Base-by-base conservation (phyloP, 1,140 invertebrate genomes). In the Eumeta japonica region DNA sequence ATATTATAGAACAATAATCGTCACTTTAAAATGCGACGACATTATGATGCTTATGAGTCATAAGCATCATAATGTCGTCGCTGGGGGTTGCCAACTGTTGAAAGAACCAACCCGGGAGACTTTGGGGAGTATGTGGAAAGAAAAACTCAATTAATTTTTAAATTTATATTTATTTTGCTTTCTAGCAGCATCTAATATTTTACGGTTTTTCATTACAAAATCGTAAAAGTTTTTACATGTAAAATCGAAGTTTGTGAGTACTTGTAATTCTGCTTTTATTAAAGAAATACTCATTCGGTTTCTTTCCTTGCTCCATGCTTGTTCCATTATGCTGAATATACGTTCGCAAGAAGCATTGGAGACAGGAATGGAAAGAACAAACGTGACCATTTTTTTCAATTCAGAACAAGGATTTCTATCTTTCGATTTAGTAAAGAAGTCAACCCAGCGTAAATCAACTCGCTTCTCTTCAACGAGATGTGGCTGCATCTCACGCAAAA, bases 81-180 rank as follows among this genome's bases (percentile, higher is more conserved):
- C n/a, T n/a, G n/a, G n/a, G n/a, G n/a, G n/a, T n/a, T n/a, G n/a
- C n/a, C n/a, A n/a, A n/a, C n/a, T n/a, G n/a, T n/a, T n/a, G n/a
- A n/a, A n/a, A n/a, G n/a, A n/a, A n/a, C n/a, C n/a, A n/a, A n/a
- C n/a, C n/a, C n/a, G n/a, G n/a, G n/a, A n/a, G n/a, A n/a, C n/a
- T n/a, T n/a, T n/a, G n/a, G n/a, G n/a, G n/a, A n/a, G n/a, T n/a
- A n/a, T n/a, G n/a, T n/a, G n/a, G n/a, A n/a, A n/a, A n/a, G n/a
- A n/a, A n/a, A n/a, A n/a, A n/a, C n/a, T 36, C 5, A 42, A 42
- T 31, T 42, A 36, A 36, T 42, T 29, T 42, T 42, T 31, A 42
- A 41, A 41, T 35, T 41, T 41, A 41, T 41, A 36, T 42, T 42
- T 42, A 42, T 42, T 42, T 42, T 42, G 39, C 16, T 36, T 41